Evolutionary conservation across 35 echinoderm and acorn worm species (phyloP), one percentile per base, ranked within the genome.

Genomic region (Anneissia japonica): DNA sequence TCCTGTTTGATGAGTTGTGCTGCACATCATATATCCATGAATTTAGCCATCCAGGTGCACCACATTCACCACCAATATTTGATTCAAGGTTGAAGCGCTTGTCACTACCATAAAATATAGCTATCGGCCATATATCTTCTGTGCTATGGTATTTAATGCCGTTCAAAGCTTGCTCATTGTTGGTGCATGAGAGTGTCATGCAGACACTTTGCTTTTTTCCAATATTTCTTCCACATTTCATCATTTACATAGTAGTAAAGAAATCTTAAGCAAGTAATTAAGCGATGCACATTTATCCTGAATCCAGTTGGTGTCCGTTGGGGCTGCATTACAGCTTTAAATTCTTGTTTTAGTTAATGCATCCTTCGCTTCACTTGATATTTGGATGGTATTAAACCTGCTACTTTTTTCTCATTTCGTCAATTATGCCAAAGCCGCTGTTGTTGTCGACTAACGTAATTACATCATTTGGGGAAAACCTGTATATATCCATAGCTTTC

Each of bases 31-130:
- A 2, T 30, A 88, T 34, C 76, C 76, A 88, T 0, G 72, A 21
- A 74, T 82, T 88, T 0, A 88, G 35, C 79, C 87, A 88, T 31
- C 87, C 46, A 26, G 87, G 78, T 36, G n/a, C 10, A 39, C 87
- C 87, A 32, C 39, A 77, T 39, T 73, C 34, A 3, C 35, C 36
- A 0, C 87, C 79, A 31, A 88, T 74, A 46, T 82, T 51, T 2
- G 34, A 35, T 43, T 88, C 79, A 17, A 88, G 16, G 40, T 82
- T 88, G 23, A 6, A 88, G 16, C 87, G 29, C 23, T 37, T 51
- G 55, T 88, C 87, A 81, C 36, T 78, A n/a, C 87, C 87, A 88
- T 88, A 81, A 89, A 83, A 83, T 26, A 89, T 83, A 34, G 36
- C 35, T 9, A 88, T 17, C 5, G 35, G 87, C 87, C 87, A 88